Evolutionary conservation across 2,888 invertebrate genomes (phyloP).

Genomic region (Alcis repandata): DNA sequence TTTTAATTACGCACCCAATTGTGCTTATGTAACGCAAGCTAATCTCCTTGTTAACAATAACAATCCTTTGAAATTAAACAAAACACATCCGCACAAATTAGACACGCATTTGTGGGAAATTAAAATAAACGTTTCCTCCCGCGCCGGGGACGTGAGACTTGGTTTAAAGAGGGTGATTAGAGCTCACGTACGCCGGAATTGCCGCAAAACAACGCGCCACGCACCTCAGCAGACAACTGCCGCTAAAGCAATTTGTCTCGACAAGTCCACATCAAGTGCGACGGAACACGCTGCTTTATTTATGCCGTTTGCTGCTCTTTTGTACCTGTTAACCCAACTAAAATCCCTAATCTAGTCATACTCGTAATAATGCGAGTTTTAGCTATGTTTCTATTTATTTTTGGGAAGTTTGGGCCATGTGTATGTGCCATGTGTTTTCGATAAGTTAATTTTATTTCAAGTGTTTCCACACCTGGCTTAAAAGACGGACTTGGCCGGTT

Average conservation of each 20-base stretch:
- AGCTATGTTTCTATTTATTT: no score
- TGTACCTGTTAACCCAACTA: neutral
- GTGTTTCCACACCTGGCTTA: no score
- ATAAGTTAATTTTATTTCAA: no score
- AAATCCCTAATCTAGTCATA: neutral
- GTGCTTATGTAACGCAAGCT: slow-evolving; percentile 43
- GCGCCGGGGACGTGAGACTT: slow-evolving; percentile 69
- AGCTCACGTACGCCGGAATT: slow-evolving; percentile 71
- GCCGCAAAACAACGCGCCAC: slow-evolving; percentile 65
- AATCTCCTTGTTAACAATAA: slow-evolving; percentile 55
- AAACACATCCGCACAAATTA: slow-evolving; percentile 76
- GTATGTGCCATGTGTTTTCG: no score
- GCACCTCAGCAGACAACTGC: slow-evolving; percentile 61
- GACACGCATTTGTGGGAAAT: slow-evolving; percentile 78
- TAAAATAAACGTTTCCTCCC: slow-evolving; percentile 78
- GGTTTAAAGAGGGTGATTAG: slow-evolving; percentile 79
- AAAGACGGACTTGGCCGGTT: no score
- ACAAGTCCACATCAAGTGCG: slow-evolving; percentile 33
- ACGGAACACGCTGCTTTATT: slow-evolving; percentile 19
- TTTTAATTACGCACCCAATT: slow-evolving; percentile 43
- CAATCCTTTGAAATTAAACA: slow-evolving; percentile 74
- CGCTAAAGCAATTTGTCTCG: slow-evolving; percentile 55
- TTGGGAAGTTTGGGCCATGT: no score
- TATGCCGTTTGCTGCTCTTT: slow-evolving; percentile 11
- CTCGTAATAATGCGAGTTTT: neutral